Base-by-base conservation (phyloP, 1,140 invertebrate species). In the Bombus vancouverensis region DNA sequence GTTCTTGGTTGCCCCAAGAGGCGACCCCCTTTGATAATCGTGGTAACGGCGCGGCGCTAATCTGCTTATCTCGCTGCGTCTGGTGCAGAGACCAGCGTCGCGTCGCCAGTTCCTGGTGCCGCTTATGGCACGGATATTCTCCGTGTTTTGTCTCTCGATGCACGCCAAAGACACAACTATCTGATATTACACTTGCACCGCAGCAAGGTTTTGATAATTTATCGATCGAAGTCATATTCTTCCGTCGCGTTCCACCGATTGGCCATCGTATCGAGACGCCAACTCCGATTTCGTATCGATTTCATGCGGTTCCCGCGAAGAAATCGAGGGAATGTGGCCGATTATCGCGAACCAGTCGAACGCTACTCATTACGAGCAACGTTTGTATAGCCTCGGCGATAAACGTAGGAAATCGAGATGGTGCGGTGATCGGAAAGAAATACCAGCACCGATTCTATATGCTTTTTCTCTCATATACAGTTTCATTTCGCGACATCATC, bases 61-160 rank as follows among this genome's bases (percentile, higher is more conserved):
- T 83, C 82, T 59, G 82, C 74, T 78, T 83, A 83, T 83, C 82
- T 70, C 37, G 39, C 44, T 2, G 47, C 82, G 82, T 78, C 65
- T 71, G n/a, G 82, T 44, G 68, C 70, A 62, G 42, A 47, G 77
- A 28, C 68, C n/a, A 70, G 77, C 42, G 83, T 47, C 83, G 77
- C 34, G 83, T 47, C 83, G 83, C n/a, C 83, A 32, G 28, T 28
- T 32, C 28, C 3, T 22, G 18, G 71, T 59, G 68, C 37, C 57
- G 44, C 42, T 73, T 15, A 39, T 42, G 28, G 32, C 71, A 18
- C 53, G 73, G 34, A 87, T 70, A 47, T n/a, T 66, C 39, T 42
- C n/a, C n/a, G 37, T 89, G 89, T 90, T 90, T 89, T 87, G 88
- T 90, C 88, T 87, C 32, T 57, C 78, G 88, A 66, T 65, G 57